These are phyloP conservation scores for Nysson spinosus DNA, from an alignment of 2,888 invertebrate species.

Conservation along the genomic window DNA sequence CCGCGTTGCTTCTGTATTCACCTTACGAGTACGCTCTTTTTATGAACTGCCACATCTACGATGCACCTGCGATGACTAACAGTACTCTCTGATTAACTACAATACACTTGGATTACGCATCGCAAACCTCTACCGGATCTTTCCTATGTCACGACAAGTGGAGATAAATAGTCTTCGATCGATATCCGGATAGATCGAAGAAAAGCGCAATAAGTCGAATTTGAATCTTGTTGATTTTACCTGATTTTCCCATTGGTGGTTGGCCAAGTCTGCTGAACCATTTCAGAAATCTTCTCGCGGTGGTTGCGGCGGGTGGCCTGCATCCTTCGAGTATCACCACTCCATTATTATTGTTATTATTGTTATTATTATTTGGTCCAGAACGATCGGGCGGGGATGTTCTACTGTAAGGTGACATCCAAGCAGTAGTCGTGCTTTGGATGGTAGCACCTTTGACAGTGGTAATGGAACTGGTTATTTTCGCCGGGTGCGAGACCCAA, in stretches of 20 bases:
- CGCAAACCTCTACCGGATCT: not conserved
- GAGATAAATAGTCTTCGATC: too few species aligned
- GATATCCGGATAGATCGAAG: not conserved
- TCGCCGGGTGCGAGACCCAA: constrained; percentile 71
- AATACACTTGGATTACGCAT: constrained; percentile 26
- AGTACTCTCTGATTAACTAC: constrained; percentile 36
- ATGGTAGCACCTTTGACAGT: constrained; percentile 68
- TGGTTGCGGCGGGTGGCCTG: constrained; percentile 73
- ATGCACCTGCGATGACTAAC: constrained; percentile 56
- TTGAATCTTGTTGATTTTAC: constrained; percentile 53
- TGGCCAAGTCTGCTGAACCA: constrained; percentile 80
- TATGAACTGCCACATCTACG: constrained; percentile 47
- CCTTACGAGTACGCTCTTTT: constrained; percentile 31
- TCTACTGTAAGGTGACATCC: constrained; percentile 71
- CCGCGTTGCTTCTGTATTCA: constrained; percentile 17
- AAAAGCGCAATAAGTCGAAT: not conserved
- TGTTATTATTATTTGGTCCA: constrained; percentile 51
- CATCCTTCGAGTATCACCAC: constrained; percentile 71
- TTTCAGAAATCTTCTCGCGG: constrained; percentile 79
- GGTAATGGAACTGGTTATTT: constrained; percentile 69
- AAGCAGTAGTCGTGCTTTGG: constrained; percentile 67
- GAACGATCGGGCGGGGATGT: constrained; percentile 56
- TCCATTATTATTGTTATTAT: constrained; percentile 64
- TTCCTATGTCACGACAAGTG: too few species aligned
- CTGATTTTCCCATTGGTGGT: constrained; percentile 79